Conservation (phyloP, 2,888 invertebrate species). For the Diloba caeruleocephala region DNA sequence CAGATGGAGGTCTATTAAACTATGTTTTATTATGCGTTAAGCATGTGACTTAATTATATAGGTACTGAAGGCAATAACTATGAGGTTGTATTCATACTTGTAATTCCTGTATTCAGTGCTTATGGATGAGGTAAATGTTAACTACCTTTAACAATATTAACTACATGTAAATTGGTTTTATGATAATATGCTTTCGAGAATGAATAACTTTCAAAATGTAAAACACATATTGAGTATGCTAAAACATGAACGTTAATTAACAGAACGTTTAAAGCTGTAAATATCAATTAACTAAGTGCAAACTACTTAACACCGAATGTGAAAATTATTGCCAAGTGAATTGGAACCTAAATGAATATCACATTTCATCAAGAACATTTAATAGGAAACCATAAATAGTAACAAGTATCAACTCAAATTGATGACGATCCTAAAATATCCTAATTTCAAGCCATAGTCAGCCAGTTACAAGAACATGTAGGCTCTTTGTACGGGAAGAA, state of each 20-base stretch:
- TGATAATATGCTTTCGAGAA: slow-evolving; percentile 36
- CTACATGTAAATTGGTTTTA: slow-evolving; percentile 25
- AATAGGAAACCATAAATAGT: slow-evolving; percentile 8
- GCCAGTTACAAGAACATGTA: neutral
- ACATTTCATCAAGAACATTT: slow-evolving; percentile 25
- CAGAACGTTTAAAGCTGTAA: slow-evolving; percentile 34
- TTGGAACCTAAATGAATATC: slow-evolving; percentile 33
- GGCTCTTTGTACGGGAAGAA: neutral
- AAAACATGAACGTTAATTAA: slow-evolving; percentile 41
- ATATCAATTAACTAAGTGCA: slow-evolving; percentile 49
- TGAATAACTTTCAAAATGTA: slow-evolving; percentile 37
- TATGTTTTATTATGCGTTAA: slow-evolving; percentile 43
- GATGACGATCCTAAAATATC: neutral
- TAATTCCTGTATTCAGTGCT: slow-evolving; percentile 16
- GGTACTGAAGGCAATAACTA: slow-evolving; percentile 19
- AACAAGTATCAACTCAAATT: slow-evolving; percentile 2
- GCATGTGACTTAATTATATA: slow-evolving; percentile 37
- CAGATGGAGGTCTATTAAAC: slow-evolving; percentile 29
- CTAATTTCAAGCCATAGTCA: too few species aligned
- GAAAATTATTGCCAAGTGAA: slow-evolving; percentile 24
- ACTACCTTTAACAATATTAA: slow-evolving; percentile 19
- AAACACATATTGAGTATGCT: slow-evolving; percentile 37
- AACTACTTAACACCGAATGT: slow-evolving; percentile 43
- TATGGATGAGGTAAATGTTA: slow-evolving; percentile 22
- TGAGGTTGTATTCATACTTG: slow-evolving; percentile 12